A percentile compares a stretch with the other conserved stretches of the same genome.
Conservation (phyloP, 2,888 invertebrate genomes). For the Argyresthia goedartella region DNA sequence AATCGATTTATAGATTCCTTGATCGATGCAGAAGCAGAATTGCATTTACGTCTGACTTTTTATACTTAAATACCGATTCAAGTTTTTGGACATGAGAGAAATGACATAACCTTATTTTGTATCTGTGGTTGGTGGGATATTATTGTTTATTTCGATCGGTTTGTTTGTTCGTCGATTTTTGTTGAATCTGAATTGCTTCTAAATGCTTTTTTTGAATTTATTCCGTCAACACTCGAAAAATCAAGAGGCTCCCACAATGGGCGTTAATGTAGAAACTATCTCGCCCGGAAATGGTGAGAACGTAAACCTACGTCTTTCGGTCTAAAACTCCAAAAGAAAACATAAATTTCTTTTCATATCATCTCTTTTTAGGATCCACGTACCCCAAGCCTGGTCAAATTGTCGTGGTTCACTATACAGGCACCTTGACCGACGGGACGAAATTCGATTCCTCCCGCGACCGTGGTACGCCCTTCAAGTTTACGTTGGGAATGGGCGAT, state of each 20-base stretch:
- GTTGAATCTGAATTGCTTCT: no score
- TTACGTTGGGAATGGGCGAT: constrained; percentile 93
- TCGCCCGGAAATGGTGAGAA: constrained; percentile 48
- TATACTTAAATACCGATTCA: no score
- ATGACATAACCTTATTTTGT: no score
- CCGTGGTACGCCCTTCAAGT: constrained; percentile 93
- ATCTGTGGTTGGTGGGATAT: no score
- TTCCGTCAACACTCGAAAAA: no score
- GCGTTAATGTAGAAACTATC: constrained; percentile 53
- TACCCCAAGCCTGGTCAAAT: constrained; percentile 96
- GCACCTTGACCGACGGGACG: constrained; percentile 87
- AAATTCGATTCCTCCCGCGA: constrained; percentile 98
- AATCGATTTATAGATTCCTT: no score
- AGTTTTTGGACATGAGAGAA: no score
- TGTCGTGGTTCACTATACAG: constrained; percentile 97
- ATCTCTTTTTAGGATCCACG: constrained; percentile 79
- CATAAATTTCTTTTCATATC: constrained; percentile 5
- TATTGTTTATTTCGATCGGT: no score
- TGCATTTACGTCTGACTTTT: no score
- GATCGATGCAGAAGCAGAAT: no score
- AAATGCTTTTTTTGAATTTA: no score
- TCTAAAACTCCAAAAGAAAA: constrained; percentile 16
- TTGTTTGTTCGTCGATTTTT: no score
- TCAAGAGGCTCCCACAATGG: constrained; percentile 44
- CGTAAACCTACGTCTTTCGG: constrained; percentile 1